A percentile compares a stretch with the other conserved stretches of the same genome.
Conservation (phyloP, 2,113 vertebrate genomes). For the Microcebus murinus region DNA sequence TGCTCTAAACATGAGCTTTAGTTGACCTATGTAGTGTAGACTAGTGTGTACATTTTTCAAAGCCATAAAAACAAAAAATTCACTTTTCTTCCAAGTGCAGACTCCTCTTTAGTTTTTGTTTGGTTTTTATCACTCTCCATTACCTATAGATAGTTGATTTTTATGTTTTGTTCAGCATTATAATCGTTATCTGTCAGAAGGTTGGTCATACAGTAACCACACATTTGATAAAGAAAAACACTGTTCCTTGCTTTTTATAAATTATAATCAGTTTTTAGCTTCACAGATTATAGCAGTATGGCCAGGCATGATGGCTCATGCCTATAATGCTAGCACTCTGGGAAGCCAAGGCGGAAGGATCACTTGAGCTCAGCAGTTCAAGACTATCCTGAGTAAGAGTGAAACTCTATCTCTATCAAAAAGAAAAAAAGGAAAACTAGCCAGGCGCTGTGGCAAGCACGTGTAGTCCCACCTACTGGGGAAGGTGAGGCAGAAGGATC, state of each 20-base stretch:
- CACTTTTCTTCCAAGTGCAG: background rate
- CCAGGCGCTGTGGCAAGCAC: too few relatives aligned
- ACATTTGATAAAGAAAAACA: background rate
- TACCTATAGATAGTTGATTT: background rate
- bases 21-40: background rate
- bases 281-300: background rate
- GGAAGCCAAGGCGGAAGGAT: too few relatives aligned
- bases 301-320: too few relatives aligned
- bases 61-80: background rate
- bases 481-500: too few relatives aligned
- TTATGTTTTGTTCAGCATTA: background rate
- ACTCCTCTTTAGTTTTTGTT: background rate
- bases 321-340: too few relatives aligned
- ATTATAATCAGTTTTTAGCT: background rate
- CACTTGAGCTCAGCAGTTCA: too few relatives aligned
- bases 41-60: background rate
- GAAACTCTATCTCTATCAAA: too few relatives aligned
- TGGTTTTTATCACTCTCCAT: background rate
- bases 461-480: too few relatives aligned
- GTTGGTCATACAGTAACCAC: background rate
- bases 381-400: too few relatives aligned
- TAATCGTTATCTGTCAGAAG: background rate
- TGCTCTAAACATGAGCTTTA: background rate
- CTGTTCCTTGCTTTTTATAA: background rate
- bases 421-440: too few relatives aligned